Evolutionary conservation across 2,888 invertebrate species (phyloP).

Genomic region (Antheraea assamensis): DNA sequence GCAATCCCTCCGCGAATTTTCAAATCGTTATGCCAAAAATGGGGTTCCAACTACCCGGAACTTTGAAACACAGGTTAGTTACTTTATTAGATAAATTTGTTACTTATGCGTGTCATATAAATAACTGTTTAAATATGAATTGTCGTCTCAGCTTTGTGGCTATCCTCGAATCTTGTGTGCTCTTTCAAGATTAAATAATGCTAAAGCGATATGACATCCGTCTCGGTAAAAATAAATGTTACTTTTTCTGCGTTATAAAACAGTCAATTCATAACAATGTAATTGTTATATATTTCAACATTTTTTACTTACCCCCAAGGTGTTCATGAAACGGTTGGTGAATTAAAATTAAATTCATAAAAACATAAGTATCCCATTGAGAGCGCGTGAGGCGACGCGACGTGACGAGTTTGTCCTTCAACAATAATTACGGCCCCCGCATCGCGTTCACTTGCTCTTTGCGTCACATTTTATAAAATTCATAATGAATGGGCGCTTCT

Average conservation of each 20-base stretch:
- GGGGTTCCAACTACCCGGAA: too few species aligned
- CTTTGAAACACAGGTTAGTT: neutral
- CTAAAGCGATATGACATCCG: neutral
- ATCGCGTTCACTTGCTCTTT: conserved; percentile 12
- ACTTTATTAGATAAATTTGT: neutral
- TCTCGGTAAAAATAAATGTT: neutral
- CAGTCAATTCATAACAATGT: too few species aligned
- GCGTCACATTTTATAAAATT: conserved; percentile 15
- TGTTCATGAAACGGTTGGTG: neutral
- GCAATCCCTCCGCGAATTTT: too few species aligned
- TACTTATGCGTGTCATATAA: neutral
- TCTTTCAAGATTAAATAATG: neutral
- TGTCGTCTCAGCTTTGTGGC: neutral
- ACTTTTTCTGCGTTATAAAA: neutral
- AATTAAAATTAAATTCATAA: conserved; percentile 10
- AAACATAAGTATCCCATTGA: conserved; percentile 11
- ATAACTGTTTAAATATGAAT: conserved; percentile 2
- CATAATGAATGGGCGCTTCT: conserved; percentile 19
- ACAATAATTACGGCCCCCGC: conserved; percentile 9
- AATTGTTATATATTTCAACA: too few species aligned
- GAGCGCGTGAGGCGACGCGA: neutral
- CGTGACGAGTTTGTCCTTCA: conserved; percentile 17
- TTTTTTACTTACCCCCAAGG: neutral
- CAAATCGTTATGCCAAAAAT: too few species aligned
- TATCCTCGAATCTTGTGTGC: neutral